Evolutionary conservation across 1,140 invertebrate genomes (phyloP).

Genomic region (Brachionus rotundiformis): DNA sequence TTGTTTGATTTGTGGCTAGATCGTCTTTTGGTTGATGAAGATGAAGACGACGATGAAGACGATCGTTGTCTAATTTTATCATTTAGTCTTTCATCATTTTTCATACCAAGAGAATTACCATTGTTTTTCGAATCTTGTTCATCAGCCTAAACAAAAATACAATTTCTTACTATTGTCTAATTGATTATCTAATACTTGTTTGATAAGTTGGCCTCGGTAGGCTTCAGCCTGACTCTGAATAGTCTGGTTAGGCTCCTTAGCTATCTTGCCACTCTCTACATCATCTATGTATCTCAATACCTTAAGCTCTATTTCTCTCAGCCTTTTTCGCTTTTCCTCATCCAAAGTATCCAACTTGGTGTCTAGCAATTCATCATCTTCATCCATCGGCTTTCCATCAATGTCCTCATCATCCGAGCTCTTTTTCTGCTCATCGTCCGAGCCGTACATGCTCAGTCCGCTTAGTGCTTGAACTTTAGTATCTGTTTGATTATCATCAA

Average conservation of each 20-base stretch:
- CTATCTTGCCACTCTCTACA: not conserved
- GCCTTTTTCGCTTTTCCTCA: constrained; percentile 29
- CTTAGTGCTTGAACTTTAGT: not conserved
- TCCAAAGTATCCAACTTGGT: not conserved
- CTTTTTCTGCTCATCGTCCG: not conserved
- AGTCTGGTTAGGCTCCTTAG: not conserved
- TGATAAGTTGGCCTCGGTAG: constrained; percentile 12
- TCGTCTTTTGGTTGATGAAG: not conserved
- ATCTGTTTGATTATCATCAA: constrained; percentile 30
- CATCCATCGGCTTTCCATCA: constrained; percentile 24
- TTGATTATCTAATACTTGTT: no score
- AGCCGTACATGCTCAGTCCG: not conserved
- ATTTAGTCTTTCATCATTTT: not conserved
- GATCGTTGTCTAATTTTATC: constrained; percentile 12
- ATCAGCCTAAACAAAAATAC: no score
- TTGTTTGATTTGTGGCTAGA: constrained; percentile 2
- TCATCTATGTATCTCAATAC: constrained; percentile 31
- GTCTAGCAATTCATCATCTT: not conserved
- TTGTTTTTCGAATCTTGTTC: not conserved
- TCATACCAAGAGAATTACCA: not conserved
- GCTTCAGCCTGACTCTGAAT: not conserved
- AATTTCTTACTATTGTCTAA: no score
- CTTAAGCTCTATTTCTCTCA: constrained; percentile 40
- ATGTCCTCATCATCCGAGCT: constrained; percentile 16
- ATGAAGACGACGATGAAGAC: not conserved